phyloP scores from a whole-genome alignment of 2,113 vertebrate species.

The Rhinoderma darwinii region DNA sequence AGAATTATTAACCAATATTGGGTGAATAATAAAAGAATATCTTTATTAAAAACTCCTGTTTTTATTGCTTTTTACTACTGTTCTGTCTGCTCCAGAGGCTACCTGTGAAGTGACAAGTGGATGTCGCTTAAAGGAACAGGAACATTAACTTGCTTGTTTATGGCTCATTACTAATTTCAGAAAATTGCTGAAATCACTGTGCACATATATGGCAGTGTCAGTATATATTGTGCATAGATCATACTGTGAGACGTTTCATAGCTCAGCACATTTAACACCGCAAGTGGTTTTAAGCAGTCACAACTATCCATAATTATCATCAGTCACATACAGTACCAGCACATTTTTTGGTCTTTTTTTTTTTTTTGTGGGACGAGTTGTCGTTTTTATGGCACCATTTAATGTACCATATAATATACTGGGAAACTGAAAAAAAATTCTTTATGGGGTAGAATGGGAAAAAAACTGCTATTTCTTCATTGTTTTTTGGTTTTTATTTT shows the following conservation, averaged over 20 bases:
- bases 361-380: no score
- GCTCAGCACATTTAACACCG: slow-evolving; percentile 8
- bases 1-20: neutral
- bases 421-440: no score
- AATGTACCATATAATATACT: no score
- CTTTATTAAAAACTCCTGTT: neutral
- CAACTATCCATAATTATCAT: neutral
- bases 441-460: no score
- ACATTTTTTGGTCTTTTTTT: neutral
- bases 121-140: neutral
- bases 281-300: neutral
- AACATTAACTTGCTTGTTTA: neutral
- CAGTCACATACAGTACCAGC: no score
- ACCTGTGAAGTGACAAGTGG: neutral
- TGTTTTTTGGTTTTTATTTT: no score
- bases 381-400: no score
- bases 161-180: neutral
- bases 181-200: neutral
- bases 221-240: neutral
- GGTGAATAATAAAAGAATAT: no score
- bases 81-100: neutral
- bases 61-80: neutral
- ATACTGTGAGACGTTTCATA: neutral
- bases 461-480: no score
- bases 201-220: neutral